A percentile compares a stretch with the other conserved stretches of the same genome.
These are phyloP conservation scores for Rhagologus leucostigma DNA, from an alignment of 2,113 vertebrate genomes.

Conservation along the genomic window DNA sequence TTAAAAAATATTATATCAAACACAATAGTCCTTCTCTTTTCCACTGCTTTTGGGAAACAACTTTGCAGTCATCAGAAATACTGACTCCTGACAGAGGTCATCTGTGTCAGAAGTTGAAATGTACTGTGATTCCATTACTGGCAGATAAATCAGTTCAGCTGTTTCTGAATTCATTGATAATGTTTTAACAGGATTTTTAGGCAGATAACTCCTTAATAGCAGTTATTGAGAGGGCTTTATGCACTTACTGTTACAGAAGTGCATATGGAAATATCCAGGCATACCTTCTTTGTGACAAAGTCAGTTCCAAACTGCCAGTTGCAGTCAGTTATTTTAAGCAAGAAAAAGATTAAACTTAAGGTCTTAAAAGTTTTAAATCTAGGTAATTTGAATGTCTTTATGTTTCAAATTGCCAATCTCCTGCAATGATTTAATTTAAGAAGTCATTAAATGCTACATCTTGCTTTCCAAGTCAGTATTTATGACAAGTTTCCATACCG, in stretches of 20 bases:
- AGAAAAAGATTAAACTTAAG: background rate
- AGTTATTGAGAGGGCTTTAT: background rate
- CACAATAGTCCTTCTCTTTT: background rate
- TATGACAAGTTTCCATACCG: conserved; percentile 78
- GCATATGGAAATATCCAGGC: background rate
- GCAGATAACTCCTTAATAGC: background rate
- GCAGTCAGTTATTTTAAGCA: background rate
- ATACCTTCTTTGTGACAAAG: background rate
- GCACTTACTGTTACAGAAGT: background rate
- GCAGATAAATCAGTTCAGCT: background rate
- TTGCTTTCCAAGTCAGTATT: conserved; percentile 54
- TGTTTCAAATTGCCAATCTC: conserved; percentile 22
- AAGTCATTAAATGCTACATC: conserved; percentile 49
- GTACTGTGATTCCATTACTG: background rate
- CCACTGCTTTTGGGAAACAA: background rate
- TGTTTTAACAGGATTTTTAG: background rate
- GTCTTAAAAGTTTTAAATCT: conserved; percentile 42
- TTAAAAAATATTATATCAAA: background rate
- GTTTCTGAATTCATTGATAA: background rate
- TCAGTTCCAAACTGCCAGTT: background rate
- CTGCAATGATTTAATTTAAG: conserved; percentile 44
- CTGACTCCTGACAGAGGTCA: background rate
- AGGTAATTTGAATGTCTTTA: conserved; percentile 38
- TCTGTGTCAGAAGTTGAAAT: background rate
- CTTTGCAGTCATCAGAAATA: background rate